These are phyloP conservation scores for Mola mola DNA, from an alignment of 2,113 vertebrate genomes.

Conservation along the genomic window DNA sequence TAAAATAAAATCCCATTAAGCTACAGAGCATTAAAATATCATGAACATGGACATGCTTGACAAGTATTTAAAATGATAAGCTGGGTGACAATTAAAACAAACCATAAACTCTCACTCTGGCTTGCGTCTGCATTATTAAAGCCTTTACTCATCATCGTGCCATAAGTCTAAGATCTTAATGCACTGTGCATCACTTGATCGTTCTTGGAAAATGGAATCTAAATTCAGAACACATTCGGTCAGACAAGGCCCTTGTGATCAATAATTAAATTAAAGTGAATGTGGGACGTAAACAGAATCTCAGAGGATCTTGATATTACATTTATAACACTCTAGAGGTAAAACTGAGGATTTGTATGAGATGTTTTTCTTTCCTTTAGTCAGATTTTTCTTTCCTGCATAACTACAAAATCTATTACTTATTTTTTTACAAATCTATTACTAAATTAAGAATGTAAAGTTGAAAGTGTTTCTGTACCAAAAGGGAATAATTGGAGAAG, in stretches of 20 bases:
- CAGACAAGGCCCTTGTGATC: constrained; percentile 9
- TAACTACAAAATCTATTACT: too few relatives aligned
- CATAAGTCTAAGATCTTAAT: too few relatives aligned
- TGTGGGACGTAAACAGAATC: constrained; percentile 1
- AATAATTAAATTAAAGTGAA: constrained; percentile 48
- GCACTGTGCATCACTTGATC: constrained; percentile 1
- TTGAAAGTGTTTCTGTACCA: constrained; percentile 66
- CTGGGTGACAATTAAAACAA: too few relatives aligned
- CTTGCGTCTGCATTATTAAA: not conserved
- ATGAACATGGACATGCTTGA: too few relatives aligned
- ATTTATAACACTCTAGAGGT: not conserved
- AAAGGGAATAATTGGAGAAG: constrained; percentile 74
- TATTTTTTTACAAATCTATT: too few relatives aligned
- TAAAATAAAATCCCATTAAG: too few relatives aligned
- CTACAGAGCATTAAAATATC: too few relatives aligned
- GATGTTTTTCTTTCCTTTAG: too few relatives aligned
- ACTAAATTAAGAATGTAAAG: not conserved
- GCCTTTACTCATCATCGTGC: too few relatives aligned
- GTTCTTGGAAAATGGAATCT: constrained; percentile 24
- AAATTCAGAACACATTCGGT: constrained; percentile 43
- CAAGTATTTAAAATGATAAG: too few relatives aligned
- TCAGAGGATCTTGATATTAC: constrained; percentile 9
- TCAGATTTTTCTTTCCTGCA: too few relatives aligned
- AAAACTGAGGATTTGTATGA: not conserved
- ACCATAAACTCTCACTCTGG: not conserved